Conservation (phyloP, 2,113 vertebrate genomes). For the Philantomba maxwellii region DNA sequence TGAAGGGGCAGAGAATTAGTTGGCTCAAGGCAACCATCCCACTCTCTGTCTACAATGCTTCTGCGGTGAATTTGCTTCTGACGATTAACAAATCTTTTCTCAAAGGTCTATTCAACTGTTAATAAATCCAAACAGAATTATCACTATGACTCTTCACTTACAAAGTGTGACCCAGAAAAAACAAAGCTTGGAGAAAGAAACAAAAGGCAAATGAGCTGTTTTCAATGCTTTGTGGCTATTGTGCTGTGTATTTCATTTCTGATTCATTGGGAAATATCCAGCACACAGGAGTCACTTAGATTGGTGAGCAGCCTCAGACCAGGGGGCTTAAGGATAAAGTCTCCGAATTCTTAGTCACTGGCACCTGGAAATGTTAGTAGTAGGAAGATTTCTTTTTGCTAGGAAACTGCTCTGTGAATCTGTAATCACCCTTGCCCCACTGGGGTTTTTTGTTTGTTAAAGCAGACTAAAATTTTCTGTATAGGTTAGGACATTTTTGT, state of each 20-base stretch:
- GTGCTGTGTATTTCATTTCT: slow-evolving; percentile 46
- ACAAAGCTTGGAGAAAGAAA: slow-evolving; percentile 1
- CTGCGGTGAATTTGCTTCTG: slow-evolving; percentile 33
- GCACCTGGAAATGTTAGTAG: not conserved
- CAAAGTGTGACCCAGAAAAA: not conserved
- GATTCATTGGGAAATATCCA: slow-evolving; percentile 57
- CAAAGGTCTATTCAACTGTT: slow-evolving; percentile 28
- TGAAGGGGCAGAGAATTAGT: not conserved
- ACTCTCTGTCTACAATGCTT: not conserved
- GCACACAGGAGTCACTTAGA: not conserved
- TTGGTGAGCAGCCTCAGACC: not conserved
- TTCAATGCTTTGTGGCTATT: not conserved
- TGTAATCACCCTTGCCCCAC: not conserved
- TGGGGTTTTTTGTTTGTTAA: not conserved
- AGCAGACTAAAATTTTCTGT: not conserved
- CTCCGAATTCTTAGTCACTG: not conserved
- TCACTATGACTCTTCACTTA: slow-evolving; percentile 28
- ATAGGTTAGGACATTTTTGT: not conserved
- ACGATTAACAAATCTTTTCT: slow-evolving; percentile 15
- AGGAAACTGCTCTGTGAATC: not conserved
- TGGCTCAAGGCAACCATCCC: not conserved
- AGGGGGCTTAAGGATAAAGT: not conserved
- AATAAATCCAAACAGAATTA: not conserved
- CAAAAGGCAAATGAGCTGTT: slow-evolving; percentile 15
- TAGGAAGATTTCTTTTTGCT: not conserved